phyloP scores from a whole-genome alignment of 2,888 invertebrate species.

The Platycnemis pennipes region DNA sequence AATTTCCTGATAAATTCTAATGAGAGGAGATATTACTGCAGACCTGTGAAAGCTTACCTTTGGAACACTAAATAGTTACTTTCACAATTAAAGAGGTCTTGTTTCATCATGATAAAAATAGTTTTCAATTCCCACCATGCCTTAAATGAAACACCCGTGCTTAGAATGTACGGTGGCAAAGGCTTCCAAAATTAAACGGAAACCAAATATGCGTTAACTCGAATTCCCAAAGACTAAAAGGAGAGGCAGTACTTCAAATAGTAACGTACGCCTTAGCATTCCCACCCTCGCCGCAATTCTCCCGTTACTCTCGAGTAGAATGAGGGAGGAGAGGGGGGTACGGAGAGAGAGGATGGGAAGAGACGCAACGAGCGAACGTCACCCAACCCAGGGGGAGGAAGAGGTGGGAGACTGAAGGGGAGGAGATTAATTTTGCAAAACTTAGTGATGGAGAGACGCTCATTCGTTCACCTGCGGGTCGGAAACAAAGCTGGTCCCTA shows the following conservation, averaged over 20 bases:
- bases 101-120: neutral
- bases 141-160: neutral
- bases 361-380: constrained; percentile 42
- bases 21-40: too few relatives aligned
- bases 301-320: neutral
- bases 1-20: too few relatives aligned
- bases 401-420: constrained; percentile 15
- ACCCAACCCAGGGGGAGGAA: constrained; percentile 10
- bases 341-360: neutral
- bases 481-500: constrained; percentile 61
- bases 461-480: constrained; percentile 66
- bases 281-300: constrained; percentile 7
- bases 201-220: constrained; percentile 14
- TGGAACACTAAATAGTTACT: too few relatives aligned
- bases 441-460: constrained; percentile 61
- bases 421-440: constrained; percentile 65
- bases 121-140: neutral
- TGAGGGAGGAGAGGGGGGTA: neutral
- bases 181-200: constrained; percentile 1
- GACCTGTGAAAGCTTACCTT: too few relatives aligned
- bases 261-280: neutral
- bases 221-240: neutral
- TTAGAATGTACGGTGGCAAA: neutral
- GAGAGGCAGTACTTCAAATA: neutral
- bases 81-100: too few relatives aligned